phyloP scores from a whole-genome alignment of 2,797 vertebrate genomes.

The Ctenochaetus hawaiiensis region DNA sequence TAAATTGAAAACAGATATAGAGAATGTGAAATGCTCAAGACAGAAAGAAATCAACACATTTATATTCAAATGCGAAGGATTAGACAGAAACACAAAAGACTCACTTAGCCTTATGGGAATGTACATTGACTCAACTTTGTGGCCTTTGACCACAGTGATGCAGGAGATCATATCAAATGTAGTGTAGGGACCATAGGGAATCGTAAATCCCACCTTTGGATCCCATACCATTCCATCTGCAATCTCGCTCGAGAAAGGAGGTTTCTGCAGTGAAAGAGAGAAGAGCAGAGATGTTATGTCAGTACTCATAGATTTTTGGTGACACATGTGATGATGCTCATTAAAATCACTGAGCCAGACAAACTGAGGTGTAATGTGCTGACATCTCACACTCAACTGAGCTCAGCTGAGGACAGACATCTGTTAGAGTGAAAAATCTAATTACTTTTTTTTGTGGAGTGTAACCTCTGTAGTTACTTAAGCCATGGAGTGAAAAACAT shows the following conservation, averaged over 20 bases:
- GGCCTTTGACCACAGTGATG: conserved; percentile 66
- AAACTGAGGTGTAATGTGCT: conserved; percentile 33
- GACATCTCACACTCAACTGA: conserved; percentile 43
- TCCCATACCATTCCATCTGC: conserved; percentile 82
- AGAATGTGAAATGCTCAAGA: background rate
- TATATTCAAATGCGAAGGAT: background rate
- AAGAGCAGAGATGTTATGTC: conserved; percentile 23
- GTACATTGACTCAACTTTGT: conserved; percentile 70
- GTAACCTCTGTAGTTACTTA: conserved; percentile 56
- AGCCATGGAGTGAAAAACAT: conserved; percentile 53
- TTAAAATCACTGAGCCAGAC: conserved; percentile 47
- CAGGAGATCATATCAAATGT: conserved; percentile 77
- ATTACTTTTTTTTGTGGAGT: conserved; percentile 46
- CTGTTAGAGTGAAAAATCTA: conserved; percentile 33
- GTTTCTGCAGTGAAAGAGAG: conserved; percentile 68
- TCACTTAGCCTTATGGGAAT: conserved; percentile 83
- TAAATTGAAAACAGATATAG: conserved; percentile 32
- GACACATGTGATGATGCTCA: conserved; percentile 24
- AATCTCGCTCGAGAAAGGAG: conserved; percentile 29
- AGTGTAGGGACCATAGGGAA: conserved; percentile 71
- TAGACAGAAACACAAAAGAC: conserved; percentile 57
- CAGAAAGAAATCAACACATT: background rate
- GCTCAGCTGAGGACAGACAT: conserved; percentile 64
- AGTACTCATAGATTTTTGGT: conserved; percentile 13
- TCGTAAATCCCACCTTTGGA: conserved; percentile 87